Conservation (phyloP, 2,113 vertebrate species). For the Pantherophis guttatus region DNA sequence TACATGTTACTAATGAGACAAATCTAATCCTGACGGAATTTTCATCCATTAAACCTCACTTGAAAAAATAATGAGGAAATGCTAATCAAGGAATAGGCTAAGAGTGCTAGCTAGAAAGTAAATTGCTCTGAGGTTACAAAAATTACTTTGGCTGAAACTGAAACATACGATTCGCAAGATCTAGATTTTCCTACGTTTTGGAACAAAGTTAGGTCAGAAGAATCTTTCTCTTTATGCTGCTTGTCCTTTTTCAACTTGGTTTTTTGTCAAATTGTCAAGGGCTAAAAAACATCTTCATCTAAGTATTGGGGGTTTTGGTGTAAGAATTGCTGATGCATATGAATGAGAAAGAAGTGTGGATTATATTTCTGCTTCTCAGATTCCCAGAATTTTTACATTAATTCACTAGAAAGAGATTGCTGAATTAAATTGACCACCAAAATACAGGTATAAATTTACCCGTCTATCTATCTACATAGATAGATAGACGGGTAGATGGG, state of each 20-base stretch:
- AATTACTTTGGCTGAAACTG: not conserved
- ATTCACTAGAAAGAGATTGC: not conserved
- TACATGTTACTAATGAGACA: constrained; percentile 55
- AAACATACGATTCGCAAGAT: not conserved
- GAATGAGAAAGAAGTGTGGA: not conserved
- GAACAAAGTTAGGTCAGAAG: not conserved
- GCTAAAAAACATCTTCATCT: not conserved
- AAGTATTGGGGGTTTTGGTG: not conserved
- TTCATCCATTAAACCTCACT: constrained; percentile 45
- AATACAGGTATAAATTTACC: not conserved
- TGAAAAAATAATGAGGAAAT: constrained; percentile 53
- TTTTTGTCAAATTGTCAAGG: not conserved
- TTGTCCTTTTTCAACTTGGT: not conserved
- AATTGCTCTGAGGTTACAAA: constrained; percentile 7
- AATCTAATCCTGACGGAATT: constrained; percentile 48
- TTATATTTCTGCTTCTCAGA: not conserved
- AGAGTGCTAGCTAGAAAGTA: constrained; percentile 29
- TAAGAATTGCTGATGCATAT: not conserved
- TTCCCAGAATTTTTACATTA: not conserved
- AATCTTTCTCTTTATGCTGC: not conserved
- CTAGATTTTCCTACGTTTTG: not conserved
- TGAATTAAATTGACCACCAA: not conserved
- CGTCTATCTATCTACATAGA: no score
- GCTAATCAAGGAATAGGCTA: constrained; percentile 46
- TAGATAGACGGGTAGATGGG: not conserved